Percentiles rank a stretch among this genome's conserved stretches.
These are phyloP conservation scores for Oegoconia quadripuncta DNA, from an alignment of 2,888 invertebrate species.

Conservation along the genomic window DNA sequence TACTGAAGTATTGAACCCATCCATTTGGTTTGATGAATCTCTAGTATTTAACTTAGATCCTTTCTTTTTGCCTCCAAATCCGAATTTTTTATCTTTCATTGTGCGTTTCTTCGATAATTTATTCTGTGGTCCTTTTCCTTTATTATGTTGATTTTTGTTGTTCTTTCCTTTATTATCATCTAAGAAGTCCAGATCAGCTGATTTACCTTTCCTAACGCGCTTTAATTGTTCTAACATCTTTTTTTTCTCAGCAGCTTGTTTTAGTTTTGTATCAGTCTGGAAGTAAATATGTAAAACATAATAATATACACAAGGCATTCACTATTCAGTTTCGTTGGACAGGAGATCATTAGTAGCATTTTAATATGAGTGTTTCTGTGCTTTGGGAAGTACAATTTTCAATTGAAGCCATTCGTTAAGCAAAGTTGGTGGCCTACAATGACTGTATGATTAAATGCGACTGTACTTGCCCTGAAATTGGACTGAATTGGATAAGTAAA, in stretches of 20 bases:
- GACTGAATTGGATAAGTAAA: too few species aligned
- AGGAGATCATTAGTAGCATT: too few species aligned
- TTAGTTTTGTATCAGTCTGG: conserved; percentile 89
- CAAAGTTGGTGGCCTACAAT: too few species aligned
- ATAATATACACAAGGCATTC: too few species aligned
- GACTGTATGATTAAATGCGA: too few species aligned
- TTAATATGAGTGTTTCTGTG: too few species aligned
- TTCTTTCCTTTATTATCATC: conserved; percentile 75
- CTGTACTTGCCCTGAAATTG: too few species aligned
- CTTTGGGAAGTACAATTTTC: too few species aligned
- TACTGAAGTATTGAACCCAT: conserved; percentile 73
- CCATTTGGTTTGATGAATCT: conserved; percentile 85
- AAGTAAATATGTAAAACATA: conserved; percentile 20
- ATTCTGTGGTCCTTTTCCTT: conserved; percentile 44
- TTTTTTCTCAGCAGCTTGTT: conserved; percentile 93
- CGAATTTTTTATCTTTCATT: conserved; percentile 91
- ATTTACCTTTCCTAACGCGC: conserved; percentile 92
- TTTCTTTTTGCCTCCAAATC: conserved; percentile 97
- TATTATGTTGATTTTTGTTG: conserved; percentile 43
- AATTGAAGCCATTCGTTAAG: too few species aligned
- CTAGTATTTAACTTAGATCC: conserved; percentile 92
- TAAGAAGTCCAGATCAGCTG: conserved; percentile 88
- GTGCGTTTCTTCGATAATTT: conserved; percentile 74
- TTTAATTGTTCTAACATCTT: conserved; percentile 95
- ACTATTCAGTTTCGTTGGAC: too few species aligned